A percentile compares a stretch with the other conserved stretches of the same genome.
These are phyloP conservation scores for Netelia inedita DNA, from an alignment of 2,888 invertebrate genomes.

Conservation along the genomic window DNA sequence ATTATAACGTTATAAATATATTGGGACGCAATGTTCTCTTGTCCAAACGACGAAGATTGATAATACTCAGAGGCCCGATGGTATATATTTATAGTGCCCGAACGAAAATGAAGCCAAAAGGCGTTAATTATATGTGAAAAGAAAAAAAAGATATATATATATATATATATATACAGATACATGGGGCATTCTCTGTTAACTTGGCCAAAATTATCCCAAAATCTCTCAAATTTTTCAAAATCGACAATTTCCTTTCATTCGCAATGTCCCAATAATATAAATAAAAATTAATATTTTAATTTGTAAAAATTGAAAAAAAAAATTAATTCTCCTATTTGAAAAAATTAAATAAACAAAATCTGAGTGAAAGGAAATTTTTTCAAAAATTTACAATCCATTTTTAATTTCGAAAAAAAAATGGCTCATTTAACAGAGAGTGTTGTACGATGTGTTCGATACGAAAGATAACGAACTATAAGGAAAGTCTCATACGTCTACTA, in stretches of 20 bases:
- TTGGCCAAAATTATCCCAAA: too few species aligned
- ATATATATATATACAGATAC: constrained; percentile 60
- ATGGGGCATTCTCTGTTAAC: neutral
- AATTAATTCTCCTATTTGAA: too few species aligned
- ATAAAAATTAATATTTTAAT: neutral
- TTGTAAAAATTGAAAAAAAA: constrained; percentile 59
- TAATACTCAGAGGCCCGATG: constrained; percentile 61
- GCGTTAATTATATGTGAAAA: constrained; percentile 43
- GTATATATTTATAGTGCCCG: constrained; percentile 20
- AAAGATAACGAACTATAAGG: constrained; percentile 45
- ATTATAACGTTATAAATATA: neutral
- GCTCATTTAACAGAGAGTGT: too few species aligned
- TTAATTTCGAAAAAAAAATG: too few species aligned
- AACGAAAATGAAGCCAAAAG: constrained; percentile 57
- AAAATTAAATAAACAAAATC: too few species aligned
- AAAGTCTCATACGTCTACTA: constrained; percentile 57
- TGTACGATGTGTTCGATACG: constrained; percentile 1
- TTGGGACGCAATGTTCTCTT: constrained; percentile 56
- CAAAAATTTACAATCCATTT: too few species aligned
- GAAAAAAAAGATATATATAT: constrained; percentile 59
- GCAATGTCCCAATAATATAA: too few species aligned
- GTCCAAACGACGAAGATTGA: constrained; percentile 52
- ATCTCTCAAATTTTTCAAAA: too few species aligned
- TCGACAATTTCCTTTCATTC: too few species aligned
- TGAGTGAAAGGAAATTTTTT: too few species aligned